A percentile compares a stretch with the other conserved stretches of the same genome.
phyloP scores from a whole-genome alignment of 1,140 invertebrate genomes.

The Formica exsecta region DNA sequence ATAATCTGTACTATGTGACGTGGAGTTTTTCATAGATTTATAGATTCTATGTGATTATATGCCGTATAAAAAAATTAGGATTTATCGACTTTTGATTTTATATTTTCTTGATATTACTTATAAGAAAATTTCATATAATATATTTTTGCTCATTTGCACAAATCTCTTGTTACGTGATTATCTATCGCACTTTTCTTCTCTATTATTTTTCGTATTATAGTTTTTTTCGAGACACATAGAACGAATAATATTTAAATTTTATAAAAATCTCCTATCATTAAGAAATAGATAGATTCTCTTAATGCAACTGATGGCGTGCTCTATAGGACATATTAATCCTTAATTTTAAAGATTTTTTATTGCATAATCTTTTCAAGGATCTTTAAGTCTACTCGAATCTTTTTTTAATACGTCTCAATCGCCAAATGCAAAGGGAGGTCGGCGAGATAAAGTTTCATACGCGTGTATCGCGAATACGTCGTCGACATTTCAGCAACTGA shows the following conservation, averaged over 20 bases:
- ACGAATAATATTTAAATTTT: conserved; percentile 1
- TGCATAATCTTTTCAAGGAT: background rate
- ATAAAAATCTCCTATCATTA: background rate
- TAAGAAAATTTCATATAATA: background rate
- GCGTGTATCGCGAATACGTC: conserved; percentile 64
- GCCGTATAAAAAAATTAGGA: background rate
- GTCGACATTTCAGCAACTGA: conserved; percentile 67
- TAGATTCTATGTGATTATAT: background rate
- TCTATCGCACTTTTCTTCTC: background rate
- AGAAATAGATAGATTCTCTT: background rate
- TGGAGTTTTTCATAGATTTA: background rate
- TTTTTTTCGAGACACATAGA: background rate
- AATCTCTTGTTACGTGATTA: background rate
- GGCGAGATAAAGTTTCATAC: conserved; percentile 59
- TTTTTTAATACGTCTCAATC: background rate
- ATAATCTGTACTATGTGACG: background rate
- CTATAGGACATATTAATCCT: background rate
- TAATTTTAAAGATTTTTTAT: background rate
- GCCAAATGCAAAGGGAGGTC: background rate
- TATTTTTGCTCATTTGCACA: background rate
- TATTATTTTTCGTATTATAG: background rate
- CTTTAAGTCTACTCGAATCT: background rate
- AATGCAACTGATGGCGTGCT: background rate
- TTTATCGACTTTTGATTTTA: background rate
- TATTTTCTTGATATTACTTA: background rate